A percentile compares a stretch with the other conserved stretches of the same genome.
These are phyloP conservation scores for Tenthredo distinguenda DNA, from an alignment of 2,888 invertebrate genomes.

Conservation along the genomic window DNA sequence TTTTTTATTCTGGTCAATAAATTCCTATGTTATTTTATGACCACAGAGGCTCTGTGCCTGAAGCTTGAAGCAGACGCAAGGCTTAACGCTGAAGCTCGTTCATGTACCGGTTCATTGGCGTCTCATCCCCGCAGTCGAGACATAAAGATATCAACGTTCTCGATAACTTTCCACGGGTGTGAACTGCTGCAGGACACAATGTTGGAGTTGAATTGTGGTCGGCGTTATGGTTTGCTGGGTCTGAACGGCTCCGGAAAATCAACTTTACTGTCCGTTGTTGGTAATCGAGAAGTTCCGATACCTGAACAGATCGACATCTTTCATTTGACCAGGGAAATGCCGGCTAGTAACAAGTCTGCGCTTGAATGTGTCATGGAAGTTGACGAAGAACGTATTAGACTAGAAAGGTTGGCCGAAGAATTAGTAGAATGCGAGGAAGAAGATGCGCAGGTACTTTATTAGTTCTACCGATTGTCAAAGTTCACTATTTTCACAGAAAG, in stretches of 20 bases:
- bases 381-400: constrained; percentile 93
- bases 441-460: constrained; percentile 81
- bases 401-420: constrained; percentile 96
- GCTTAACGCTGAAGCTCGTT: constrained; percentile 94
- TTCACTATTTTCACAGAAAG: not conserved
- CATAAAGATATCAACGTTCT: constrained; percentile 96
- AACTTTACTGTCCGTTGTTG: constrained; percentile 93
- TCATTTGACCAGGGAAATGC: constrained; percentile 97
- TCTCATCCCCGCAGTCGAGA: constrained; percentile 98
- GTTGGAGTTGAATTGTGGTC: constrained; percentile 97
- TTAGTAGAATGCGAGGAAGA: constrained; percentile 90
- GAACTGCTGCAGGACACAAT: constrained; percentile 97
- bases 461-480: not conserved
- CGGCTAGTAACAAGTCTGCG: constrained; percentile 98
- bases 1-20: constrained; percentile 4
- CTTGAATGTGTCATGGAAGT: constrained; percentile 99
- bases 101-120: constrained; percentile 96
- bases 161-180: constrained; percentile 98
- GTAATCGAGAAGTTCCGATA: constrained; percentile 96
- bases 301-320: constrained; percentile 99
- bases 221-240: constrained; percentile 97
- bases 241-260: constrained; percentile 99
- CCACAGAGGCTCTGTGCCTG: constrained; percentile 89
- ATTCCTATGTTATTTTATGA: constrained; percentile 1
- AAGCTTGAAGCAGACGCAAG: constrained; percentile 95